These are phyloP conservation scores for Lepidothrix coronata DNA, from an alignment of 2,113 vertebrate genomes.

Conservation along the genomic window DNA sequence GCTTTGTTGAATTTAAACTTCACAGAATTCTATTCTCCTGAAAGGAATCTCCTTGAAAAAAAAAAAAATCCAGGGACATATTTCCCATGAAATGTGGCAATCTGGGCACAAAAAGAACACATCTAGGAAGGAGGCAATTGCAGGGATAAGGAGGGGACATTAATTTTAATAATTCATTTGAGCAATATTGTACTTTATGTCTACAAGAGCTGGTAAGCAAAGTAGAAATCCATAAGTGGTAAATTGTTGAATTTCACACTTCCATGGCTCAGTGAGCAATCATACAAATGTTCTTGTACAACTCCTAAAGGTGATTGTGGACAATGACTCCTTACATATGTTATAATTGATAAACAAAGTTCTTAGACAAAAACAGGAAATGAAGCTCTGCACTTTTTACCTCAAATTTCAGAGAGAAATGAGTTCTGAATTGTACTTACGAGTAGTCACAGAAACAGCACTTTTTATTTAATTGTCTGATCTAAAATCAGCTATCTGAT, in stretches of 20 bases:
- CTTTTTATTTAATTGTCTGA: neutral
- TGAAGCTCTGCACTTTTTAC: neutral
- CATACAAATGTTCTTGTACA: neutral
- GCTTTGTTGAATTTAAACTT: constrained; percentile 4
- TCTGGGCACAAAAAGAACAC: neutral
- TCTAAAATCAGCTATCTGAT: neutral
- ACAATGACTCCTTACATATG: neutral
- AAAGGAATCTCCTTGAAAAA: neutral
- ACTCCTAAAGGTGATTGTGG: neutral
- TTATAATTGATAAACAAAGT: neutral
- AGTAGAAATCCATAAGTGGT: neutral
- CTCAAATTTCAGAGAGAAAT: neutral
- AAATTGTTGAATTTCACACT: constrained; percentile 5
- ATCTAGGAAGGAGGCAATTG: neutral
- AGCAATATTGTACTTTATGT: neutral
- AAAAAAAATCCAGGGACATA: neutral
- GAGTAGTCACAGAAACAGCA: neutral
- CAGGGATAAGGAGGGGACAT: neutral
- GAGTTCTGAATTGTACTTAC: neutral
- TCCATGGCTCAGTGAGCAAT: neutral
- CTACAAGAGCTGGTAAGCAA: neutral
- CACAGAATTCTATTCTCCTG: neutral
- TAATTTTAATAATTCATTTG: constrained; percentile 14
- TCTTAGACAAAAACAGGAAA: neutral
- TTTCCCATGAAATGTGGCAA: neutral